Evolutionary conservation across 1,140 invertebrate genomes (phyloP), one percentile per base, ranked within the genome.

Genomic region (Physella acuta): DNA sequence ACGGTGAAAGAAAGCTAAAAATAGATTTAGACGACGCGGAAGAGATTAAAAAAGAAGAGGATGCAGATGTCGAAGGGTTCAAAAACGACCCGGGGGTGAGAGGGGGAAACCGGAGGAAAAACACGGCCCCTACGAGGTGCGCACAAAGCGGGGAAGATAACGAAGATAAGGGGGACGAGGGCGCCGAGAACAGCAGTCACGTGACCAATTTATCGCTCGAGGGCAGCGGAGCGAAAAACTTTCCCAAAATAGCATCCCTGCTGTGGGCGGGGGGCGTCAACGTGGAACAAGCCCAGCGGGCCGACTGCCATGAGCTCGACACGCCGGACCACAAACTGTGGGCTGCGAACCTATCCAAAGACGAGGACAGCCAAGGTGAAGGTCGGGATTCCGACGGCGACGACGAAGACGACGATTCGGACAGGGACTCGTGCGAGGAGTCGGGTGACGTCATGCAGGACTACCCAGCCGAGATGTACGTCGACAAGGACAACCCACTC

Each of bases 111-210:
- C 95, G 97, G 85, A 87, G 95, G 59, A 98, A 97, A 85, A 95
- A 91, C 76, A 91, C 94, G 76, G 95, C 96, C 82, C 95, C 94
- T 0, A 94, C 92, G 0, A 88, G 93, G 68, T 93, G 91, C 80
- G 90, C 92, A 1, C 83, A 85, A 39, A 76, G 73, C 39, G 64
- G 75, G 34, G 78, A 79, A 8, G 80, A 85, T 39, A 79, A 81
- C 56, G 76, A 77, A 37, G 73, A 81, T 66, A 78, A 83, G 31
- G 72, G 76, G 63, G 75, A 78, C 36, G 26, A 49, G 4, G 20
- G 39, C 14, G 44, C 3, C 33, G 71, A 37, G 24, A 36, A 4
- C 24, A 17, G 14, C 24, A 49, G 55, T 31, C 36, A 31, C 5
- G 14, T 39, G 26, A 39, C 39, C 17, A 61, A 61, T 44, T 59